Percentiles rank a stretch among this genome's conserved stretches.
phyloP scores from a whole-genome alignment of 2,113 vertebrate genomes.

The Dromiciops gliroides region DNA sequence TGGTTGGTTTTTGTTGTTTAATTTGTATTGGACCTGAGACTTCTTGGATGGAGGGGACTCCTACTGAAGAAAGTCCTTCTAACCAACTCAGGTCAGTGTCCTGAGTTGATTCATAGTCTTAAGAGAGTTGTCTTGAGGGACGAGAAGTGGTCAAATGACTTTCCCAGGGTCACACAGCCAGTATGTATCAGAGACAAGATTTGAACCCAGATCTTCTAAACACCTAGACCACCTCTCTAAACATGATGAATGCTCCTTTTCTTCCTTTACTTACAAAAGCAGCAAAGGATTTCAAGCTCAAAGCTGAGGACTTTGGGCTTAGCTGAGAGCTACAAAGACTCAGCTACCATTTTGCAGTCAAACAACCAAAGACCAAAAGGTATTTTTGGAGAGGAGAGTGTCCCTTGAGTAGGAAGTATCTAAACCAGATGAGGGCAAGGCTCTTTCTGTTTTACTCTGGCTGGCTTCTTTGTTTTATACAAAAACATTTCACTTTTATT shows the following conservation, averaged over 20 bases:
- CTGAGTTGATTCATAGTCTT: neutral
- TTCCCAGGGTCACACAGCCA: neutral
- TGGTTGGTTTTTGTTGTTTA: neutral
- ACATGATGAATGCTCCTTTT: neutral
- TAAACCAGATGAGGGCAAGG: neutral
- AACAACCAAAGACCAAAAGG: neutral
- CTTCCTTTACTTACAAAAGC: neutral
- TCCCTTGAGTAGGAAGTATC: neutral
- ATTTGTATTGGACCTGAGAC: neutral
- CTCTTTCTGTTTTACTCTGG: neutral
- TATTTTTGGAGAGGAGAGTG: neutral
- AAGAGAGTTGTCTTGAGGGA: neutral
- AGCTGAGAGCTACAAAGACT: neutral
- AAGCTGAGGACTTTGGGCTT: neutral
- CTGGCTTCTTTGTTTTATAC: slow-evolving; percentile 6
- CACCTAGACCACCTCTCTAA: neutral
- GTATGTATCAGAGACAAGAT: neutral
- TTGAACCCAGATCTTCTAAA: neutral
- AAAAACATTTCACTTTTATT: neutral
- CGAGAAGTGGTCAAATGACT: neutral
- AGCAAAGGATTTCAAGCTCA: neutral
- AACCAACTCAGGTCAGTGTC: neutral
- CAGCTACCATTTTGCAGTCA: neutral
- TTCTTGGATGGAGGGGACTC: neutral
- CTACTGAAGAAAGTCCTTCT: neutral